These are phyloP conservation scores for Macrostomum lignano DNA, from an alignment of 1,140 invertebrate genomes.

Conservation along the genomic window DNA sequence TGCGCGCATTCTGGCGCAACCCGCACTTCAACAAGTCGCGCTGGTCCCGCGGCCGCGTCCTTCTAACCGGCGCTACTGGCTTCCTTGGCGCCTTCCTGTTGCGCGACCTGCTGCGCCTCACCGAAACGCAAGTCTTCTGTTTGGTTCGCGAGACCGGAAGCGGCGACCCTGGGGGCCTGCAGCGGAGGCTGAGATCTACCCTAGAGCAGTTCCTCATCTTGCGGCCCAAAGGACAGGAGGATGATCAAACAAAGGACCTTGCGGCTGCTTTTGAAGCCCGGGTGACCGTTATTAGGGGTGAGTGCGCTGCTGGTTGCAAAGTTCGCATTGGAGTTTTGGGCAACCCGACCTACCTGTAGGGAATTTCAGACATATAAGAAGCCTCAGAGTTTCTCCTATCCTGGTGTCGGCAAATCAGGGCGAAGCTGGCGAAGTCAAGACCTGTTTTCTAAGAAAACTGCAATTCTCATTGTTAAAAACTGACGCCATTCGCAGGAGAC, in stretches of 20 bases:
- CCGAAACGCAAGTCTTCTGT: slow-evolving; percentile 27
- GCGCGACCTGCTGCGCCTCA: slow-evolving; percentile 19
- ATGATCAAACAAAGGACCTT: too few species aligned
- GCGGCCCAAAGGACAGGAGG: too few species aligned
- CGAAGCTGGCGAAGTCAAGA: too few species aligned
- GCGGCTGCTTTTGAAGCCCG: too few species aligned
- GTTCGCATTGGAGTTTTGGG: too few species aligned
- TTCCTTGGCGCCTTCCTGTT: slow-evolving; percentile 28
- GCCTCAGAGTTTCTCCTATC: too few species aligned
- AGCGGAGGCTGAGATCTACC: slow-evolving; percentile 11
- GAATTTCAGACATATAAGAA: too few species aligned
- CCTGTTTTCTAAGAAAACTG: background rate
- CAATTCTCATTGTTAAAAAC: background rate
- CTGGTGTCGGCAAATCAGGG: too few species aligned
- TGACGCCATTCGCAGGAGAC: slow-evolving; percentile 24
- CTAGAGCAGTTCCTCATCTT: too few species aligned
- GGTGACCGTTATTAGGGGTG: too few species aligned
- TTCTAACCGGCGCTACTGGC: slow-evolving; percentile 29
- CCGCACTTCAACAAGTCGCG: slow-evolving; percentile 13
- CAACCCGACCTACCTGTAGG: too few species aligned
- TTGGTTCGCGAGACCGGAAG: slow-evolving; percentile 24
- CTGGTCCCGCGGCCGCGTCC: slow-evolving; percentile 17
- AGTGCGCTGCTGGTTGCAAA: too few species aligned
- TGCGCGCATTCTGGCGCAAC: slow-evolving; percentile 29
- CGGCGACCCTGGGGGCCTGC: background rate